Base-by-base conservation (phyloP, 2,888 invertebrate genomes). In the Drosophila differens region DNA sequence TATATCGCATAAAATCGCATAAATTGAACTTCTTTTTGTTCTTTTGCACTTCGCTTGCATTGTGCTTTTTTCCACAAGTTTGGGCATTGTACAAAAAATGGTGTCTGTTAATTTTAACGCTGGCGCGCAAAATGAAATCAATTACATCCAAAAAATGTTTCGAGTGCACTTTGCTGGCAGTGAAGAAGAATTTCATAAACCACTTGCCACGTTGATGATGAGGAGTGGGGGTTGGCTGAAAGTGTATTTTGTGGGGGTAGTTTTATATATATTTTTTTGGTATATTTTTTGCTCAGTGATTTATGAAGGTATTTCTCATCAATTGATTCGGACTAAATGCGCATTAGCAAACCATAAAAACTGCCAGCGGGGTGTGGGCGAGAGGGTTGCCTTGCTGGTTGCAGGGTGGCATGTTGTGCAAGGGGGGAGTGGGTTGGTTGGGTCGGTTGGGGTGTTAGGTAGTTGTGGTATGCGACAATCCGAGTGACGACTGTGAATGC, bases 311-410 rank as follows among this genome's bases (percentile, higher is more conserved):
- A 66, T 82, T 90, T 84, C 61, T 79, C 79, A 89, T 70, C 87
- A 81, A 81, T 83, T 83, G 88, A 71, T 83, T 74, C 61, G 71
- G 83, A 68, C 70, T 83, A 85, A 85, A 90, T 89, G 91, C 87
- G 91, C 77, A 89, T 90, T 90, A 83, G 55, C 52, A 72, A 54
- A 83, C 76, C 80, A 80, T 83, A 74, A 73, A 74, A 65, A 72
- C 51, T 74, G 62, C 44, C 60, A 61, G 41, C 33, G 63, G 64
- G 60, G 19, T 12, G 22, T 10, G 6, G 35, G 6, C 10, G 10
- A 52, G 25, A 58, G 53, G 35, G 14, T 44, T 66, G 39, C 37
- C 16, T 37, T 30, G 14, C 61, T 32, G 39, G 59, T 39, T 55
- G 63, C 10, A 4, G 35, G 51, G 41, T 39, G 37, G 5, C 10